phyloP scores from a whole-genome alignment of 1,140 invertebrate species.

The Yoshiicerus persimilis region DNA sequence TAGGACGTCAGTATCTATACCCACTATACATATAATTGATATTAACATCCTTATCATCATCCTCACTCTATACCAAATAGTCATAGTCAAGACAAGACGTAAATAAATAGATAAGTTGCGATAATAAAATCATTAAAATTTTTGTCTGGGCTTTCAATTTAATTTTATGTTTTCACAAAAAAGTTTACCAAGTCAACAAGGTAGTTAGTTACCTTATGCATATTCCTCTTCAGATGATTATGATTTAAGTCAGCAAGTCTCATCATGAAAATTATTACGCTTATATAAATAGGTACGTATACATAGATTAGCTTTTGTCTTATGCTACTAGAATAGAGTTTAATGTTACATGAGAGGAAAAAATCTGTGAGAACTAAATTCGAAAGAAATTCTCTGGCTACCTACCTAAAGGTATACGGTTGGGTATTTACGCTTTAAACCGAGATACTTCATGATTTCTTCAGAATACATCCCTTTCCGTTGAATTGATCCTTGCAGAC shows the following conservation, averaged over 20 bases:
- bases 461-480: neutral
- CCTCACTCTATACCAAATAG: neutral
- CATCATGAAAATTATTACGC: no score
- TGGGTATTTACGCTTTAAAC: neutral
- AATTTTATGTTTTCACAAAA: neutral
- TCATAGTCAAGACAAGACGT: neutral
- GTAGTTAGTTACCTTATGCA: neutral
- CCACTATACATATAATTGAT: neutral
- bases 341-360: neutral
- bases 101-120: neutral
- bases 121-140: neutral
- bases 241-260: neutral
- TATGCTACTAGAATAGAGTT: neutral
- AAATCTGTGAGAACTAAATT: slow-evolving; percentile 8
- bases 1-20: neutral
- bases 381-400: neutral
- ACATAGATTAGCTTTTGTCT: no score
- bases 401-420: neutral
- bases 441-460: neutral
- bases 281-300: no score
- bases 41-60: neutral
- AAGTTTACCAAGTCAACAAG: neutral
- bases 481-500: neutral
- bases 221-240: neutral
- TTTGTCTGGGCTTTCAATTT: neutral